phyloP scores from a whole-genome alignment of 1,140 invertebrate genomes.

The Bombus pascuorum region DNA sequence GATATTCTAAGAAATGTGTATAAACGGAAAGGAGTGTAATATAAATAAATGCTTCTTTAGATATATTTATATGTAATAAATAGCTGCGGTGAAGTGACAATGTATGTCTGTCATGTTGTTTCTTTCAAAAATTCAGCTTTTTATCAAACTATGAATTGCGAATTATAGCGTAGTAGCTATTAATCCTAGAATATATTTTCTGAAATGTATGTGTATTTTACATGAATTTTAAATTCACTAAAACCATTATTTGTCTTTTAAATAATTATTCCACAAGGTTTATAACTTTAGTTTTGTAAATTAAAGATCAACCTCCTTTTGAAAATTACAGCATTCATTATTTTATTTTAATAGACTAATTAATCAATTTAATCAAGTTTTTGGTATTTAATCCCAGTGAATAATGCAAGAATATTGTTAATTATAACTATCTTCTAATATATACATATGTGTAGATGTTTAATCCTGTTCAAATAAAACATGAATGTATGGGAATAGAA shows the following conservation, averaged over 20 bases:
- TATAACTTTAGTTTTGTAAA: neutral
- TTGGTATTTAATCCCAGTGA: neutral
- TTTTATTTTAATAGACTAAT: slow-evolving; percentile 3
- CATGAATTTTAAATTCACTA: neutral
- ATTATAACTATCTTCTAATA: neutral
- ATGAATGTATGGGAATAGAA: slow-evolving; percentile 77
- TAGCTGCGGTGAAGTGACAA: slow-evolving; percentile 7
- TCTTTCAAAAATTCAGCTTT: slow-evolving; percentile 5
- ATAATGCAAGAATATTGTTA: slow-evolving; percentile 8
- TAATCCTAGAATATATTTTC: slow-evolving; percentile 20
- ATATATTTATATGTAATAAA: neutral
- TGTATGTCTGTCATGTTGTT: slow-evolving; percentile 48
- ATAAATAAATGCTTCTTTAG: neutral
- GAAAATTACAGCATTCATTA: neutral
- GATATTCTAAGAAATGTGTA: slow-evolving; percentile 23
- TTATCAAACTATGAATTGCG: slow-evolving; percentile 16
- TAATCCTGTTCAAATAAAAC: slow-evolving; percentile 79
- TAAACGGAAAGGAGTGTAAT: no score
- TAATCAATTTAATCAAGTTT: neutral
- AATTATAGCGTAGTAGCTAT: slow-evolving; percentile 16
- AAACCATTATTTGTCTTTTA: neutral
- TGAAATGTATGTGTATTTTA: slow-evolving; percentile 53
- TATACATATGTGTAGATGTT: slow-evolving; percentile 75
- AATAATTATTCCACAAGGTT: neutral
- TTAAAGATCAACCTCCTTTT: neutral